phyloP scores from a whole-genome alignment of 2,797 vertebrate species.

The Perodicticus potto region DNA sequence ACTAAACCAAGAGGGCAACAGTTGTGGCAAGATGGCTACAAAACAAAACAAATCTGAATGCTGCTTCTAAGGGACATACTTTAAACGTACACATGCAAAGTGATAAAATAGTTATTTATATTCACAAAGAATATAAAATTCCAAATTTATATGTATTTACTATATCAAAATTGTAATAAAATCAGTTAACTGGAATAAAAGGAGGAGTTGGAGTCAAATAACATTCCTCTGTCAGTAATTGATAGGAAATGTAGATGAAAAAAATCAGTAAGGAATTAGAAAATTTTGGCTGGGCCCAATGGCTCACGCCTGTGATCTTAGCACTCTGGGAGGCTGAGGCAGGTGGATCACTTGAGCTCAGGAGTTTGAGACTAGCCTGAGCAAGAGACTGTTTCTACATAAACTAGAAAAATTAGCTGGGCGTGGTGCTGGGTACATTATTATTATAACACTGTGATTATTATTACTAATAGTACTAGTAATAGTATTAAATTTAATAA shows the following conservation, averaged over 20 bases:
- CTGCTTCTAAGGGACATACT: neutral
- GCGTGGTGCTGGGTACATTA: no score
- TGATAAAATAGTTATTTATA: neutral
- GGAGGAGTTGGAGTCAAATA: neutral
- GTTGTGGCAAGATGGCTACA: neutral
- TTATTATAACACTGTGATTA: no score
- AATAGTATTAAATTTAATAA: no score
- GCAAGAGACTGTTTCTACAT: no score
- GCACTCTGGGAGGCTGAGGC: no score
- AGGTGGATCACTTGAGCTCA: no score
- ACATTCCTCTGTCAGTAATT: neutral
- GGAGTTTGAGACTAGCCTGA: no score
- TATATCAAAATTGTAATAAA: neutral
- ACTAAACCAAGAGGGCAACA: neutral
- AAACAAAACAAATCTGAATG: slow-evolving; percentile 20
- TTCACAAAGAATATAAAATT: neutral
- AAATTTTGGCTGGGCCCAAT: neutral
- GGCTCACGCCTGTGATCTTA: no score
- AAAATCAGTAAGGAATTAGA: neutral
- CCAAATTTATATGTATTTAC: neutral
- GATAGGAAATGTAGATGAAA: neutral
- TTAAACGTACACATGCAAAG: neutral
- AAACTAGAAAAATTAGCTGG: neutral
- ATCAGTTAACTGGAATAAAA: neutral
- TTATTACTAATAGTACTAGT: no score